Percentiles rank a stretch among this genome's conserved stretches.
Evolutionary conservation across 1,140 invertebrate species (phyloP).

Genomic region (Drosophila lowei): DNA sequence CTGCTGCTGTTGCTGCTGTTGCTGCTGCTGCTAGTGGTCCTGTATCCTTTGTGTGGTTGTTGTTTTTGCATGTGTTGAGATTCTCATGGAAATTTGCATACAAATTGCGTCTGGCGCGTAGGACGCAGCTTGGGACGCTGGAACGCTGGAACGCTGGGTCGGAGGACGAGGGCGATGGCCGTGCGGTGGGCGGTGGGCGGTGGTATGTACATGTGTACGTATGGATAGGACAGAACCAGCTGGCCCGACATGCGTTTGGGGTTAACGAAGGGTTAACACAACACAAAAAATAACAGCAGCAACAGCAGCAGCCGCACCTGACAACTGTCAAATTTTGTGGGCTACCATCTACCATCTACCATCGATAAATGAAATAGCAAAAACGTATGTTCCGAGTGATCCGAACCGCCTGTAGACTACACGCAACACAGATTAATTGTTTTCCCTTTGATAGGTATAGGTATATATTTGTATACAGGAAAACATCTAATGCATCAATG

Average conservation of each 20-base stretch:
- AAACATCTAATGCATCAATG: too few relatives aligned
- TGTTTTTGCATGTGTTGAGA: constrained; percentile 76
- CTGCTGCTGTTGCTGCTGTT: constrained; percentile 15
- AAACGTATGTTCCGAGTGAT: neutral
- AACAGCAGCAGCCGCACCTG: constrained; percentile 29
- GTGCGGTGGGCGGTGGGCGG: neutral
- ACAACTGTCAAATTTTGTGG: constrained; percentile 47
- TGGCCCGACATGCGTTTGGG: constrained; percentile 46
- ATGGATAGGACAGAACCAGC: constrained; percentile 16
- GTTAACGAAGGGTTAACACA: constrained; percentile 55
- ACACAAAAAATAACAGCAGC: constrained; percentile 23
- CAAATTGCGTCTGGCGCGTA: constrained; percentile 80
- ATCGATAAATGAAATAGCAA: constrained; percentile 32
- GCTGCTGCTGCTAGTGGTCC: constrained; percentile 16
- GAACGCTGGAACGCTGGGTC: too few relatives aligned
- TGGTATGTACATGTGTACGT: neutral
- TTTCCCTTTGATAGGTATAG: too few relatives aligned
- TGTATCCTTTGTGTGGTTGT: constrained; percentile 45
- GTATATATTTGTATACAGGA: too few relatives aligned
- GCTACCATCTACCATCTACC: constrained; percentile 3
- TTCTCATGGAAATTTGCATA: constrained; percentile 82
- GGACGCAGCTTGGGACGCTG: constrained; percentile 35
- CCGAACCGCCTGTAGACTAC: too few relatives aligned
- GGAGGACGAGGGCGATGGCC: too few relatives aligned
- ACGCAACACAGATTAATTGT: too few relatives aligned